Evolutionary conservation across 2,888 invertebrate species (phyloP), one percentile per base, ranked within the genome.

Genomic region (Rapana venosa): DNA sequence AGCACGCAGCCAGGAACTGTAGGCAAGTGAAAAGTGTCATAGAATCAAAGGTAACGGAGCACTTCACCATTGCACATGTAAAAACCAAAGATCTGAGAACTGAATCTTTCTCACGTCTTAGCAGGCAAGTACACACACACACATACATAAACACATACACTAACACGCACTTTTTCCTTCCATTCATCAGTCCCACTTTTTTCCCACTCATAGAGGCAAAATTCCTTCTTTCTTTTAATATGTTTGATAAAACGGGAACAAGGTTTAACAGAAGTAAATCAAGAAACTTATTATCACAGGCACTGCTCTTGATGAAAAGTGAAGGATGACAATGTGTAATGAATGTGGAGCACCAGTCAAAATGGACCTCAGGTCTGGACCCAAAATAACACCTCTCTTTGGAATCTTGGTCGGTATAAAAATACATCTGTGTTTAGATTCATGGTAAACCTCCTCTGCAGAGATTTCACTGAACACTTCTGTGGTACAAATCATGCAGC

Each of bases 241-340:
- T 79, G 11, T 79, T 79, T 79, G 32, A 32, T 79, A 79, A 79
- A 79, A 79, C 77, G 32, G 32, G 32, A 79, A 79, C 15, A 79
- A 32, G 32, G 30, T 22, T 83, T 26, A 83, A 83, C 81, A 47
- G 13, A 22, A 22, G 22, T 4, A 4, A 47, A 83, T 22, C 36
- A 35, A 83, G 22, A 83, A 83, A 32, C 47, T 22, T 36, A 13
- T 30, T 83, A 83, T 83, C 81, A 83, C 81, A 83, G 81, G 81
- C 81, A n/a, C 1, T 83, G 81, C 81, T 83, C 22, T 83, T 22
- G 47, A 83, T 83, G 47, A 83, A 83, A 83, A 83, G 47, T 47
- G 81, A 83, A 83, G 81, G 81, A 83, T 47, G 79, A 83, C 47
- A 83, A 83, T 83, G 81, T 83, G 81, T 83, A 83, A 83, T 47